Conservation (phyloP, 2,113 vertebrate species). For the Dolichallabes microphthalmus region DNA sequence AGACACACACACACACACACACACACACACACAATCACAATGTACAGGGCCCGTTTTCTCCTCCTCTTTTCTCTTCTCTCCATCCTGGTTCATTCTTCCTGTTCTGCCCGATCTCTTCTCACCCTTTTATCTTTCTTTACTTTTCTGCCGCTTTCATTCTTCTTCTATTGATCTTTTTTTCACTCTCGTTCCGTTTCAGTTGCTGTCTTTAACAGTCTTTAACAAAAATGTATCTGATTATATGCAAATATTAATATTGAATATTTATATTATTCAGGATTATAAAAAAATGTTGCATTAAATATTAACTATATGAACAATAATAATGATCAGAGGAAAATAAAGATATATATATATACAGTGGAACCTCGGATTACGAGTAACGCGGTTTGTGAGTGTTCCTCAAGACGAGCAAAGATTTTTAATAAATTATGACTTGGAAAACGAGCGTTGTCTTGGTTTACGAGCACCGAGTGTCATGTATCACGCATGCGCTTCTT, state of each 20-base stretch:
- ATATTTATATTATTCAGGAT: too few relatives aligned
- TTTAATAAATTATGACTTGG: too few relatives aligned
- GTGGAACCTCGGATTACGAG: too few relatives aligned
- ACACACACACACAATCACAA: not conserved
- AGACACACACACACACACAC: constrained; percentile 16
- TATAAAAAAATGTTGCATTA: too few relatives aligned
- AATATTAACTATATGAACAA: not conserved
- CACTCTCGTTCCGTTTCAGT: not conserved
- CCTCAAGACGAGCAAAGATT: too few relatives aligned
- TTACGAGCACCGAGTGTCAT: too few relatives aligned
- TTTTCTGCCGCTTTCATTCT: not conserved
- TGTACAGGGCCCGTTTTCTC: not conserved
- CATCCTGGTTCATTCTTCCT: not conserved
- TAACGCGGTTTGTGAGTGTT: too few relatives aligned
- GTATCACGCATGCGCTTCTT: too few relatives aligned
- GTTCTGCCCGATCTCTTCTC: not conserved
- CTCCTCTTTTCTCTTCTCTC: not conserved
- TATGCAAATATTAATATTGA: not conserved
- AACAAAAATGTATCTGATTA: not conserved
- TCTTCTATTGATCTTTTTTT: not conserved
- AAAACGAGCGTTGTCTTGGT: too few relatives aligned
- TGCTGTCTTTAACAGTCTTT: not conserved
- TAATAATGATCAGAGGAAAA: not conserved
- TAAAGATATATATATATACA: not conserved
- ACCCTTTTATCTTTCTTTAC: not conserved